Evolutionary conservation across 2,797 vertebrate species (phyloP).

Genomic region (Gallirallus australis): DNA sequence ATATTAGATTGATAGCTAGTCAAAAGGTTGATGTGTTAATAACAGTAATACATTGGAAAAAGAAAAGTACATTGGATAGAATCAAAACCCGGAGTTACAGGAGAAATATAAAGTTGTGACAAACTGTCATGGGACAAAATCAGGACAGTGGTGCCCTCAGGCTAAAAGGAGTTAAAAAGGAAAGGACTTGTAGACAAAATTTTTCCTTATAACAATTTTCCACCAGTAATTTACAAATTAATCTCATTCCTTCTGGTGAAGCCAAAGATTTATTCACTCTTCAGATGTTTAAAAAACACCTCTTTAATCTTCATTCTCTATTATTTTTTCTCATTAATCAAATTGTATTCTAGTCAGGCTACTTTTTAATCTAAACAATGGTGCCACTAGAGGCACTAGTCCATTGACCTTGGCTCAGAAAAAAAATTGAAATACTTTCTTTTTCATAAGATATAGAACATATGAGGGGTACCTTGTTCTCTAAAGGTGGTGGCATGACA

Average conservation of each 20-base stretch:
- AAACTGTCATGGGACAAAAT: background rate
- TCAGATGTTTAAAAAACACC: background rate
- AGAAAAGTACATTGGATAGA: background rate
- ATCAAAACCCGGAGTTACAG: background rate
- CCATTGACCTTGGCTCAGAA: background rate
- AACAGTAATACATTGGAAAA: background rate
- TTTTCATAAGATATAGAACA: background rate
- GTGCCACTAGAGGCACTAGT: background rate
- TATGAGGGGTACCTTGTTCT: background rate
- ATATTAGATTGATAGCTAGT: constrained; percentile 39
- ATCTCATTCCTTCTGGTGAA: background rate
- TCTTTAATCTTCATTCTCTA: background rate
- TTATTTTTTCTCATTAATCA: background rate
- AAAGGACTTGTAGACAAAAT: background rate
- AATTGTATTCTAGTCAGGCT: background rate
- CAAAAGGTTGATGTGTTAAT: constrained; percentile 17
- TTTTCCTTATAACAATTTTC: background rate
- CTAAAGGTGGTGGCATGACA: background rate
- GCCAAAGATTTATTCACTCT: background rate
- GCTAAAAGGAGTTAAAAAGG: background rate
- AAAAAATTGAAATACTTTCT: background rate
- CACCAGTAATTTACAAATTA: background rate
- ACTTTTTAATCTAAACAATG: background rate
- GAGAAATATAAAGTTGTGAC: background rate
- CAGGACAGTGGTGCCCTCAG: background rate